A percentile compares a stretch with the other conserved stretches of the same genome.
phyloP scores from a whole-genome alignment of 2,888 invertebrate species.

The Cosmorhoe ocellata region DNA sequence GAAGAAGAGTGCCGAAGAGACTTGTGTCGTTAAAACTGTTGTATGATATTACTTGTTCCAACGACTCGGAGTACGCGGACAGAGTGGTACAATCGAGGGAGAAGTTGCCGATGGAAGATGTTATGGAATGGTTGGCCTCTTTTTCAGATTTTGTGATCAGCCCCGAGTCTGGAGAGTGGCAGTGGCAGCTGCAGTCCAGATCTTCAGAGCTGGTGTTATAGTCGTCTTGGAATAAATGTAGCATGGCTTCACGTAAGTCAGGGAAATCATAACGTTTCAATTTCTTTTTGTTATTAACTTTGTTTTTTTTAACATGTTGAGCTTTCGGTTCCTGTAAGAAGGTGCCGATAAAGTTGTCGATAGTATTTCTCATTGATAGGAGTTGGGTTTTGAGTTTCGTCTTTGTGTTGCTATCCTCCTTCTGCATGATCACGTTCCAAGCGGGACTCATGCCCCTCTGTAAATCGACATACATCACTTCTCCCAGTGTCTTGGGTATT shows the following conservation, averaged over 20 bases:
- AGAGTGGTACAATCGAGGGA: constrained; percentile 64
- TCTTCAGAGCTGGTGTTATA: constrained; percentile 19
- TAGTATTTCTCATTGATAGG: constrained; percentile 52
- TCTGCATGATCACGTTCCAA: constrained; percentile 68
- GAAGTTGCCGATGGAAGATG: constrained; percentile 74
- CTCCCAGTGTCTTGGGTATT: constrained; percentile 44
- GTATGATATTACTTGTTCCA: constrained; percentile 68
- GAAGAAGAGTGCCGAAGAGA: constrained; percentile 55
- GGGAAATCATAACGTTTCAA: constrained; percentile 69
- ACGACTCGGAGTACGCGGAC: constrained; percentile 70
- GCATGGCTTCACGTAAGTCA: constrained; percentile 63
- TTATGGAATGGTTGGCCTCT: constrained; percentile 56
- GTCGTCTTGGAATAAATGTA: constrained; percentile 55
- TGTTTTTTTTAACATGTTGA: constrained; percentile 37
- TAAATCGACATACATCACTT: constrained; percentile 44
- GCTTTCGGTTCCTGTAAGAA: constrained; percentile 42
- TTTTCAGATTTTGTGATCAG: constrained; percentile 51
- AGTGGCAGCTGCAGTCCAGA: constrained; percentile 47
- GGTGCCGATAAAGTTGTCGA: constrained; percentile 56
- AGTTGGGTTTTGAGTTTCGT: constrained; percentile 59
- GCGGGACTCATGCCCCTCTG: constrained; percentile 50
- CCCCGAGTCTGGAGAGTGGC: constrained; percentile 51
- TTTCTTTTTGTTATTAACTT: constrained; percentile 59
- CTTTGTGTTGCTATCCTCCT: constrained; percentile 58
- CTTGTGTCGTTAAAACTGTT: constrained; percentile 69